A percentile compares a stretch with the other conserved stretches of the same genome.
Evolutionary conservation across 2,113 vertebrate genomes (phyloP).

Genomic region (Cavia porcellus): DNA sequence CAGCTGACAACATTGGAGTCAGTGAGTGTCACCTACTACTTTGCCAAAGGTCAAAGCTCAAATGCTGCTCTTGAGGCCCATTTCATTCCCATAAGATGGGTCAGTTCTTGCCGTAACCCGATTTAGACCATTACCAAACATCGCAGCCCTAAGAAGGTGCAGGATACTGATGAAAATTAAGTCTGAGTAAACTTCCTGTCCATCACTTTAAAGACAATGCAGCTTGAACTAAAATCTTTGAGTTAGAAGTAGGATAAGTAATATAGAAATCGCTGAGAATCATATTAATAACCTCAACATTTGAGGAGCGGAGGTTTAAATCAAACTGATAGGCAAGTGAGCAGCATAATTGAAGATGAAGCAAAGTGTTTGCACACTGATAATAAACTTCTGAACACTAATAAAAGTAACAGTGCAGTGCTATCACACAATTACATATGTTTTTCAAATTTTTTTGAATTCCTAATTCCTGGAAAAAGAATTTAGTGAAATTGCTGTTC

Average conservation of each 20-base stretch:
- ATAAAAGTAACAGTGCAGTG: neutral
- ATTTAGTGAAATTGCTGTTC: neutral
- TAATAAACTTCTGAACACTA: neutral
- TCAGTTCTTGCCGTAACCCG: neutral
- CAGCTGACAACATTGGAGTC: neutral
- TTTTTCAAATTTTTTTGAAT: slow-evolving; percentile 19
- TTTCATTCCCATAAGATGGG: neutral
- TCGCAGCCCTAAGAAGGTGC: neutral
- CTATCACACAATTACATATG: neutral
- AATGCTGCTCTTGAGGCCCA: neutral
- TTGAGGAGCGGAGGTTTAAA: neutral
- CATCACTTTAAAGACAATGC: neutral
- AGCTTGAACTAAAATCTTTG: slow-evolving; percentile 14
- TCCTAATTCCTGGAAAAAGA: neutral
- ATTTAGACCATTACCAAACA: neutral
- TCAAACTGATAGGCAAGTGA: neutral
- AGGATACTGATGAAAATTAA: neutral
- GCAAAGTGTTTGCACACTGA: neutral
- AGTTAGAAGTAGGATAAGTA: neutral
- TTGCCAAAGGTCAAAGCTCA: neutral
- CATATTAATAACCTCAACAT: neutral
- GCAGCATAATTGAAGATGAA: neutral
- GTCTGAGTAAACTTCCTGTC: neutral
- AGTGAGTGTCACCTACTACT: neutral
- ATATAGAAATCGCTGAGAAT: neutral